These are phyloP conservation scores for Nematostella vectensis DNA, from an alignment of 92 coral and sea anemone genomes.

Conservation along the genomic window DNA sequence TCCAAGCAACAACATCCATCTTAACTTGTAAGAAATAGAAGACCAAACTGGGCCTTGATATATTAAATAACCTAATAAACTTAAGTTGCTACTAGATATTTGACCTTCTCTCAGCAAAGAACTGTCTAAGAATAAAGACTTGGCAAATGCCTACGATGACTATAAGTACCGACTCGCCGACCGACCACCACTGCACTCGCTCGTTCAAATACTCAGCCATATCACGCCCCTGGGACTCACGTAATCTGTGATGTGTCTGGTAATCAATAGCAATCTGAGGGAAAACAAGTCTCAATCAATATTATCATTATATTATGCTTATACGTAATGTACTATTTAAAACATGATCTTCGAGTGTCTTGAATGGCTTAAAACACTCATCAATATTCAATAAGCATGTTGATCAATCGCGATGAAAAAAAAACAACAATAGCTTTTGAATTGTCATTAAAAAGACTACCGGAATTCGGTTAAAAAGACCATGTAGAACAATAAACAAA, in stretches of 20 bases:
- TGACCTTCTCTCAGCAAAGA: conserved; percentile 97
- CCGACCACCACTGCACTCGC: conserved; percentile 95
- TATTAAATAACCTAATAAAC: too few species aligned
- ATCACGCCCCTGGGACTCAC: conserved; percentile 88
- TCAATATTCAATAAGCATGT: too few species aligned
- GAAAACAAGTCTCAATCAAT: conserved; percentile 2
- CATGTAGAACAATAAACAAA: too few species aligned
- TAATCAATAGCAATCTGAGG: conserved; percentile 84
- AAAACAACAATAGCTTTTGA: too few species aligned
- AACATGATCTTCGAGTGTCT: too few species aligned
- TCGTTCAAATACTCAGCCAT: conserved; percentile 96
- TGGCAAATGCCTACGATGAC: conserved; percentile 83
- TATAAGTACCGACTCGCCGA: conserved; percentile 90
- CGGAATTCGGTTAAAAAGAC: too few species aligned
- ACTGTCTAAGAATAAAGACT: conserved; percentile 84
- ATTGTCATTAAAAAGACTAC: too few species aligned
- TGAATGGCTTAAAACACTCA: too few species aligned
- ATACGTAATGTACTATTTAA: background rate
- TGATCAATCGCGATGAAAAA: too few species aligned
- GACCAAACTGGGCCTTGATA: background rate
- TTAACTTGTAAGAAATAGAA: conserved; percentile 1
- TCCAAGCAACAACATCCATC: too few species aligned
- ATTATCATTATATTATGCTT: background rate
- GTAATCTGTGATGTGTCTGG: conserved; percentile 92
- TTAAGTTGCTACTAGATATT: conserved; percentile 48